Percentiles rank a stretch among this genome's conserved stretches.
Evolutionary conservation across 2,888 invertebrate species (phyloP).

Genomic region (Oasisia sp.): DNA sequence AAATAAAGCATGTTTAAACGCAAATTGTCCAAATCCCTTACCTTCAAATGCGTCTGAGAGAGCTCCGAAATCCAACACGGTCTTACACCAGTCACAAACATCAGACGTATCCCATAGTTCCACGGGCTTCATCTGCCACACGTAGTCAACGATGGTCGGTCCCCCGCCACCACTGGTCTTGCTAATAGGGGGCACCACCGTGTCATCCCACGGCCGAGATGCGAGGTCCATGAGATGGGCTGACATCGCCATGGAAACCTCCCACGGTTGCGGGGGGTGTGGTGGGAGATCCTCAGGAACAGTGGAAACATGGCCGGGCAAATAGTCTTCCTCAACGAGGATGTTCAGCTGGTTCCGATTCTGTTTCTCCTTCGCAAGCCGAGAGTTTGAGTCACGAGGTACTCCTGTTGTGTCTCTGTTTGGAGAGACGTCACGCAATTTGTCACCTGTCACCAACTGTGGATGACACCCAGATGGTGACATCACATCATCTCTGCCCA

Average conservation of each 20-base stretch:
- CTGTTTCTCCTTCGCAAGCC: background rate
- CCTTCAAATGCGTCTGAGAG: background rate
- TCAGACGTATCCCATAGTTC: background rate
- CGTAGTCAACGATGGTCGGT: background rate
- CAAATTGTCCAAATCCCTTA: background rate
- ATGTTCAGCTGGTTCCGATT: background rate
- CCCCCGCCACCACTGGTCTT: background rate
- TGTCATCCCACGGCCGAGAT: background rate
- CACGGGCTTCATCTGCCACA: conserved; percentile 12
- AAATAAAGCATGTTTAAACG: background rate
- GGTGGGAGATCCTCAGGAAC: background rate
- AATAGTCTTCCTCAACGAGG: background rate
- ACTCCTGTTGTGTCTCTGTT: background rate
- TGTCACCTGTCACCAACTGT: background rate
- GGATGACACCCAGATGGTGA: background rate
- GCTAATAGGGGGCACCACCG: background rate
- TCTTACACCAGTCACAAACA: background rate
- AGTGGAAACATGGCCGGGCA: background rate
- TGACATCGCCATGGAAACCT: conserved; percentile 10
- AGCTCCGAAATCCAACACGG: background rate
- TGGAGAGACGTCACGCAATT: background rate
- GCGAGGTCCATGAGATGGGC: conserved; percentile 3
- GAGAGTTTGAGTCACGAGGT: background rate
- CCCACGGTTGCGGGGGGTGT: background rate
- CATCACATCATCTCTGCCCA: background rate